Evolutionary conservation across 2,797 vertebrate species (phyloP).

Genomic region (Allobates femoralis): DNA sequence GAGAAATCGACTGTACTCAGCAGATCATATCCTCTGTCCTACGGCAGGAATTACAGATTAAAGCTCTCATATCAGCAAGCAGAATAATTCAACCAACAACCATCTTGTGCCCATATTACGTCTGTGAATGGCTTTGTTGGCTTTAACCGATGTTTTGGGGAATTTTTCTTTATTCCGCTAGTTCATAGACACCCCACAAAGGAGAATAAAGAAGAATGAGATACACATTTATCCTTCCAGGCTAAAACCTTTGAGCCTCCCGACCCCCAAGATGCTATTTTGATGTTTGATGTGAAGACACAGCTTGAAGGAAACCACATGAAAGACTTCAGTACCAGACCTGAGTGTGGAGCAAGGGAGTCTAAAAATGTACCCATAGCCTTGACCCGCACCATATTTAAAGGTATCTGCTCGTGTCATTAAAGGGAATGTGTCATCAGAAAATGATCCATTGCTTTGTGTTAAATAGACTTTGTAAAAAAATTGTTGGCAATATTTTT

Average conservation of each 20-base stretch:
- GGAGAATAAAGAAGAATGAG: constrained; percentile 49
- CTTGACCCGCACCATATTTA: not conserved
- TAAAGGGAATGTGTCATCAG: too few relatives aligned
- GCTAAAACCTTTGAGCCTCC: constrained; percentile 7
- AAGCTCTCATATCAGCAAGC: constrained; percentile 26
- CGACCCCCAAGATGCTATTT: constrained; percentile 50
- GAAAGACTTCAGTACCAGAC: constrained; percentile 51
- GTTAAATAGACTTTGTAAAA: too few relatives aligned
- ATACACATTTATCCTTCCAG: constrained; percentile 46
- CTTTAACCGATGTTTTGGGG: constrained; percentile 53
- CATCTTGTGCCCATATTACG: constrained; percentile 57
- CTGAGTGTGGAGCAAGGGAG: constrained; percentile 13
- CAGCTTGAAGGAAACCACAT: constrained; percentile 58
- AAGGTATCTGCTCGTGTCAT: not conserved
- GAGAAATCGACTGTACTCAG: constrained; percentile 16
- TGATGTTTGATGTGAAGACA: constrained; percentile 55
- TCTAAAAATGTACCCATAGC: not conserved
- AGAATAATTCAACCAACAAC: constrained; percentile 29
- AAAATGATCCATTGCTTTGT: too few relatives aligned
- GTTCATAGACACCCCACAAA: constrained; percentile 56
- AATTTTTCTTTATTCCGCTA: constrained; percentile 54
- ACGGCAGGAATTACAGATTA: constrained; percentile 40
- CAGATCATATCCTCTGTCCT: constrained; percentile 34
- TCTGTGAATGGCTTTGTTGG: constrained; percentile 55
- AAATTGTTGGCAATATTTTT: too few relatives aligned